Conservation (phyloP, 2,113 vertebrate species). For the Alaudala cheleensis region DNA sequence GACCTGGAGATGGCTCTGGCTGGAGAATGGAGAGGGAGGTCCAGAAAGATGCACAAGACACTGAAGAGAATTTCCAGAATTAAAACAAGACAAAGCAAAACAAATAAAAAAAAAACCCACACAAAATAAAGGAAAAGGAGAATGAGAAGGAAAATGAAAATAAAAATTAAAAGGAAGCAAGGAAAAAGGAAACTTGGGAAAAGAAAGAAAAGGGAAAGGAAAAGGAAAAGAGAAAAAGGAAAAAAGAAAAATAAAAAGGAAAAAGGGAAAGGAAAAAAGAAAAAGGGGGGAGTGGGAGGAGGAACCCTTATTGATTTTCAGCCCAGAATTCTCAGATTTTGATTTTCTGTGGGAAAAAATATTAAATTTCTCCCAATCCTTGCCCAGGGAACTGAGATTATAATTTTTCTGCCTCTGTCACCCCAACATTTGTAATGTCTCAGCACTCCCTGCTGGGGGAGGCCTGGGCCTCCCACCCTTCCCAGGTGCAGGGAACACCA, state of each 20-base stretch:
- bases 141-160: not conserved
- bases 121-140: fast-evolving
- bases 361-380: not conserved
- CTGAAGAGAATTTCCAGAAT: not conserved
- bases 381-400: not conserved
- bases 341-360: not conserved
- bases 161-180: not conserved
- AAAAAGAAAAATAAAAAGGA: fast-evolving
- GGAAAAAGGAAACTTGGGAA: no score
- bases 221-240: fast-evolving
- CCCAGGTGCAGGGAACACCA: not conserved
- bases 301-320: not conserved
- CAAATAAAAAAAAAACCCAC: not conserved
- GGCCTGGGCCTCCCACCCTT: not conserved
- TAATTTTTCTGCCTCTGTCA: not conserved
- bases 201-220: fast-evolving
- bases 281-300: fast-evolving
- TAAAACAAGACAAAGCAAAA: not conserved
- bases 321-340: not conserved
- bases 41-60: not conserved
- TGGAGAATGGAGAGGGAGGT: not conserved
- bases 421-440: not conserved
- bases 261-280: fast-evolving
- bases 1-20: not conserved
- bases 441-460: not conserved